Base-by-base conservation (phyloP, 2,888 invertebrate species). In the Troides aeacus region DNA sequence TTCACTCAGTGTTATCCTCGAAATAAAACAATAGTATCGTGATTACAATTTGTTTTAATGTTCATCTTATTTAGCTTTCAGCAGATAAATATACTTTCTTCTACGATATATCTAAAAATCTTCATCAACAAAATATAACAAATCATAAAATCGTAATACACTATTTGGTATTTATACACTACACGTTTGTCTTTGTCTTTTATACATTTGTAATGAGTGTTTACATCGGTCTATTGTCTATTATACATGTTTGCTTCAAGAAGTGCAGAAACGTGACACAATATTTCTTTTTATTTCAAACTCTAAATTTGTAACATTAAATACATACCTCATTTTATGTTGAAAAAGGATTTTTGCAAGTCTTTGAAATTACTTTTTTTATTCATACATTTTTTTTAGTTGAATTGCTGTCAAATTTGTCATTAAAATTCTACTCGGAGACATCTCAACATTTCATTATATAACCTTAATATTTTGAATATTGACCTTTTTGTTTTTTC, bases 141-240 rank as follows among this genome's bases (percentile, higher is more conserved):
- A 84, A 79, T 76, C 79, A 78, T 64, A 79, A 81, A 82, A 79
- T 76, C 77, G 75, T 82, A 78, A 79, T 79, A 84, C 78, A 81
- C 70, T 86, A 88, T 90, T 90, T 90, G 90, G 90, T 90, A 86
- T 84, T 59, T 82, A 78, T 17, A 77, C 85, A 87, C 86, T 88
- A 88, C 78, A 76, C 80, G 75, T 80, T 75, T 79, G 77, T 39
- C 39, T 80, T 81, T 90, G 90, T 92, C 89, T 91, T 91, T 89
- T 87, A 79, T 83, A 81, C 78, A 83, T 81, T 81, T 79, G 76
- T 78, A 77, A 78, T 76, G 79, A 84, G 83, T 81, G 82, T 81
- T 79, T 75, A 76, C 74, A 76, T 84, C 86, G 87, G 87, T 88
- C 85, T 82, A 84, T 81, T 72, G 68, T 75, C 59, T 73, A 72